Base-by-base conservation (phyloP, 2,888 invertebrate genomes). In the Chaetoderma sp. region DNA sequence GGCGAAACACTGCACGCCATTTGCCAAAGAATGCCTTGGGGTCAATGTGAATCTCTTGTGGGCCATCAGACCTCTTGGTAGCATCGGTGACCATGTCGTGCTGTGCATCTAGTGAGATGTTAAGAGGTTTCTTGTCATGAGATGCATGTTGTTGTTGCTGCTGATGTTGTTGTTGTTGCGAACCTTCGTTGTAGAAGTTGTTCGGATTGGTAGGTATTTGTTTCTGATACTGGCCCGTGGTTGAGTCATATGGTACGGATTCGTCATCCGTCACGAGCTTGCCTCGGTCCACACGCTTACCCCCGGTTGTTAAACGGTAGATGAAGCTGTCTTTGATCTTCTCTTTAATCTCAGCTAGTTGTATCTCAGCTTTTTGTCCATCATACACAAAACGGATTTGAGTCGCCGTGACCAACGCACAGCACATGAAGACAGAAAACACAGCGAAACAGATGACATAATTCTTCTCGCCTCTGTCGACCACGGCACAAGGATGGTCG, bases 381-480 rank as follows among this genome's bases (percentile, higher is more conserved):
- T 75, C 74, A 52, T 77, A 73, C 33, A 77, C 89, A 80, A 91
- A 91, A 72, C 88, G 90, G 64, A 94, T 93, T 89, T 94, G 95
- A 0, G 96, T 93, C 0, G 97, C 96, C 5, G 94, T 93, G 55
- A 96, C 92, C 62, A 98, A 90, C 1, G 98, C 96, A 50, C 94
- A 95, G 1, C 94, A 93, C 96, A 98, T 98, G 32, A 99, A 89
- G 32, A 98, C 94, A 21, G 96, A 94, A 88, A 99, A 99, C 50
- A 96, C 96, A 13, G 97, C 95, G 88, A 99, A 99, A 86, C 98
- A 99, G 72, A 98, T 95, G 36, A 96, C 96, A 88, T 99, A 99
- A 88, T 99, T 99, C 86, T 97, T 95, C 88, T 99, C 98, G 83
- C 93, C 92, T 67, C 91, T 90, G 79, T 94, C 94, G 6, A 95